A percentile compares a stretch with the other conserved stretches of the same genome.
phyloP scores from a whole-genome alignment of 2,113 vertebrate species.

The Strigops habroptila region DNA sequence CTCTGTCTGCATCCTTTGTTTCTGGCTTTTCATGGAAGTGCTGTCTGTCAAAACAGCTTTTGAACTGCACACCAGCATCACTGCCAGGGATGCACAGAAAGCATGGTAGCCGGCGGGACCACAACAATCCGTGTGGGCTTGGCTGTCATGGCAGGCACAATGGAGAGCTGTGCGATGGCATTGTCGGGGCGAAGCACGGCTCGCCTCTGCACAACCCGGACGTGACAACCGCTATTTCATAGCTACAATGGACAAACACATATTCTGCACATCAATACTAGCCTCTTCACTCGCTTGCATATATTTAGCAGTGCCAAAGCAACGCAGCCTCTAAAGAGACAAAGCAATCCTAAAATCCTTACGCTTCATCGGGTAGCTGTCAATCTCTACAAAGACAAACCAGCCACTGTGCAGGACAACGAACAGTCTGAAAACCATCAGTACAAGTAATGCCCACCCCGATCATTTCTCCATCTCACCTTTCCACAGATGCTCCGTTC shows the following conservation, averaged over 20 bases:
- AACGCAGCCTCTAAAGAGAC: neutral
- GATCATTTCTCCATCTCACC: neutral
- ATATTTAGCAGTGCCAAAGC: neutral
- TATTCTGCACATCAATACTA: neutral
- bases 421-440: neutral
- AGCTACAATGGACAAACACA: neutral
- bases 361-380: neutral
- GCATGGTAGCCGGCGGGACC: neutral
- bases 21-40: neutral
- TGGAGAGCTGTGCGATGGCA: neutral
- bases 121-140: constrained; percentile 16
- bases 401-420: neutral
- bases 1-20: constrained; percentile 27
- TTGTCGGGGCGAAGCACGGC: neutral
- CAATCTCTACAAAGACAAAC: neutral
- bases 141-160: constrained; percentile 49
- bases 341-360: neutral
- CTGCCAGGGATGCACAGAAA: neutral
- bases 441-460: neutral
- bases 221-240: neutral
- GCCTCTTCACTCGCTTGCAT: neutral
- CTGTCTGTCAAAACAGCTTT: constrained; percentile 42
- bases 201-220: neutral
- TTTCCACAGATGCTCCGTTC: neutral
- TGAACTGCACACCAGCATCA: constrained; percentile 37